Evolutionary conservation across 2,797 vertebrate genomes (phyloP), one percentile per base, ranked within the genome.

Genomic region (Pantherophis vulpinus): DNA sequence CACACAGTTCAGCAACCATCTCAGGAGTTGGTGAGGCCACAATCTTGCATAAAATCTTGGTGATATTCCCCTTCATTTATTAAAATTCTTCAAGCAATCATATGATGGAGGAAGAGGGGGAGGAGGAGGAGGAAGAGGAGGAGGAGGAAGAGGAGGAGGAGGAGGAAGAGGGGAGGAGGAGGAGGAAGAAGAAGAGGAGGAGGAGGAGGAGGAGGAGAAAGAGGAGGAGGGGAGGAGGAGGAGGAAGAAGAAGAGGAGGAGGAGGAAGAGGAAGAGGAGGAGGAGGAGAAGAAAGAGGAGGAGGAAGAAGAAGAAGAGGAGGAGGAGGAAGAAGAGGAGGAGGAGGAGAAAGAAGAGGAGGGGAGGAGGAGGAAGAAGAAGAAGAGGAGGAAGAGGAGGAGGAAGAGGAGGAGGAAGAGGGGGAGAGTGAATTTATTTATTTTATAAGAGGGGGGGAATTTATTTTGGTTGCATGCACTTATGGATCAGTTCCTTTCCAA

Each of bases 161-260:
- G 32, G 4, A 56, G 3, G 14, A 56, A 1, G 56, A 58, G 16
- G 56, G 14, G 32, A 79, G 5, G 58, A 58, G 58, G 1, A 54
- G 1, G 51, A 9, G 18, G 4, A 11, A 16, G 3, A 11, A 3
- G 55, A 56, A 13, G 14, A 56, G 1, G 58, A 58, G 16, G 1
- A 54, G 1, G 51, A 9, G 18, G 4, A 11, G 4, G 3, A 11
- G 2, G 1, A 54, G 1, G 51, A 9, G 18, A 1, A 11, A 4
- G 3, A 11, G 2, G 14, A 16, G 1, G 55, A 56, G 55, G 55
- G 14, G 56, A 56, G 58, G 58, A 6, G 58, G 5, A 42, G 32
- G 5, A 18, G 2, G 32, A 79, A 1, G 58, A 59, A 18, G 8
- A 54, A 2, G 4, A 56, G 0, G 56, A 16, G 1, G 56, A 56